phyloP scores from a whole-genome alignment of 1,140 invertebrate genomes.

The Hermetia illucens region DNA sequence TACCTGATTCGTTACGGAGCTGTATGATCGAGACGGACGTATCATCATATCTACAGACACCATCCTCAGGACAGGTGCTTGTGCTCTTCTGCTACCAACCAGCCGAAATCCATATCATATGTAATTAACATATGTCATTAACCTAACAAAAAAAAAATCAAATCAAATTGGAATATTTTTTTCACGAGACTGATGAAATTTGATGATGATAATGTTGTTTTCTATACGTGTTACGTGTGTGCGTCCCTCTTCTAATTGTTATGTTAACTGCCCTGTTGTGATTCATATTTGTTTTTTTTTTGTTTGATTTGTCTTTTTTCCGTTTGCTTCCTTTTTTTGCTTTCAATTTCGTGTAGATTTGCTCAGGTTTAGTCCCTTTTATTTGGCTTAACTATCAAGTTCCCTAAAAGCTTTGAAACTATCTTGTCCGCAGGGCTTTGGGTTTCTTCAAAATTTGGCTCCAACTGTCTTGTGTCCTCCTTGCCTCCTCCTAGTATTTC shows the following conservation, averaged over 20 bases:
- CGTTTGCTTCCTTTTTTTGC: too few relatives aligned
- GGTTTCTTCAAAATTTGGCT: too few relatives aligned
- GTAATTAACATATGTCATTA: slow-evolving; percentile 34
- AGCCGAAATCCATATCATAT: slow-evolving; percentile 31
- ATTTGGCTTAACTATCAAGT: too few relatives aligned
- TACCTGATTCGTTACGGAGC: slow-evolving; percentile 62
- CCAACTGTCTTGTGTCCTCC: too few relatives aligned
- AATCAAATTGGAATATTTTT: slow-evolving; percentile 1
- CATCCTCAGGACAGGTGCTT: slow-evolving; percentile 64
- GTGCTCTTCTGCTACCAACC: slow-evolving; percentile 20
- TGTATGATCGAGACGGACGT: slow-evolving; percentile 75
- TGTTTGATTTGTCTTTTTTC: too few relatives aligned
- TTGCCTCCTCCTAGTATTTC: too few relatives aligned
- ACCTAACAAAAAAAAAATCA: slow-evolving; percentile 19
- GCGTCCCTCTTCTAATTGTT: slow-evolving; percentile 2
- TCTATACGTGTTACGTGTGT: slow-evolving; percentile 9
- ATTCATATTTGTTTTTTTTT: slow-evolving; percentile 13
- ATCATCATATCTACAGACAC: slow-evolving; percentile 64
- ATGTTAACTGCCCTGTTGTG: not conserved
- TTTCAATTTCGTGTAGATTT: too few relatives aligned
- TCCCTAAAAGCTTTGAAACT: too few relatives aligned
- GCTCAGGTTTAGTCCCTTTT: too few relatives aligned
- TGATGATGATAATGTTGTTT: slow-evolving; percentile 16
- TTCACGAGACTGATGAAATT: not conserved
- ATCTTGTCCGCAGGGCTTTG: too few relatives aligned